Evolutionary conservation across 2,113 vertebrate genomes (phyloP).

Genomic region (Melanostigma gelatinosum): DNA sequence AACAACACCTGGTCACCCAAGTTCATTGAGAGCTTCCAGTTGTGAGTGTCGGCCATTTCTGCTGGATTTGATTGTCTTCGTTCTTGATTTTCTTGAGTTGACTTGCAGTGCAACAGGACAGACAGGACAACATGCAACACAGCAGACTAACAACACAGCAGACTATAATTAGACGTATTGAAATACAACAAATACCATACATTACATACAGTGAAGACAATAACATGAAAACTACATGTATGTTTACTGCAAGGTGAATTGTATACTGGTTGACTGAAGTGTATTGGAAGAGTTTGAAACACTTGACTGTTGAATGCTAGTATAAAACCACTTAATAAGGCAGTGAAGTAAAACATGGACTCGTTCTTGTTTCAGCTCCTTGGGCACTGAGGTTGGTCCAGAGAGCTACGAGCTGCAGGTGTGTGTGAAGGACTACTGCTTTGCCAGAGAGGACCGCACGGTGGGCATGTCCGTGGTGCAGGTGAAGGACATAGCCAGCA

Average conservation of each 20-base stretch:
- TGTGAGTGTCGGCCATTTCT: conserved; percentile 83
- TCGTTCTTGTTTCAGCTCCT: conserved; percentile 78
- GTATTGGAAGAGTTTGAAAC: background rate
- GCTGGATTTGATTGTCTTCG: background rate
- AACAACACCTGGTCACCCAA: conserved; percentile 99
- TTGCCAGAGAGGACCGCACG: conserved; percentile 93
- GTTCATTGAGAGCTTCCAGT: conserved; percentile 94
- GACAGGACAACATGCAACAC: background rate
- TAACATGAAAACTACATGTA: background rate
- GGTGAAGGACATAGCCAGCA: conserved; percentile 89
- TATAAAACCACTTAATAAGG: background rate
- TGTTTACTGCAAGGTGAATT: background rate
- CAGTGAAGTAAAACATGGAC: background rate
- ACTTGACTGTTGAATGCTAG: background rate
- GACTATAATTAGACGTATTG: background rate
- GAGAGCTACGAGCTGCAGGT: conserved; percentile 98
- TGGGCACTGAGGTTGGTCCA: conserved; percentile 90
- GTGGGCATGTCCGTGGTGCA: conserved; percentile 94
- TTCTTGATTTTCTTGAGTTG: background rate
- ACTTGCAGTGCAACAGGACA: background rate
- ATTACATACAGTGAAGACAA: background rate
- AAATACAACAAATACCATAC: background rate
- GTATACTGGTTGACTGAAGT: background rate
- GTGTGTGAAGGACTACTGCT: conserved; percentile 99
- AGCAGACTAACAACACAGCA: background rate